These are phyloP conservation scores for Aethina tumida DNA, from an alignment of 1,140 invertebrate species.

Conservation along the genomic window DNA sequence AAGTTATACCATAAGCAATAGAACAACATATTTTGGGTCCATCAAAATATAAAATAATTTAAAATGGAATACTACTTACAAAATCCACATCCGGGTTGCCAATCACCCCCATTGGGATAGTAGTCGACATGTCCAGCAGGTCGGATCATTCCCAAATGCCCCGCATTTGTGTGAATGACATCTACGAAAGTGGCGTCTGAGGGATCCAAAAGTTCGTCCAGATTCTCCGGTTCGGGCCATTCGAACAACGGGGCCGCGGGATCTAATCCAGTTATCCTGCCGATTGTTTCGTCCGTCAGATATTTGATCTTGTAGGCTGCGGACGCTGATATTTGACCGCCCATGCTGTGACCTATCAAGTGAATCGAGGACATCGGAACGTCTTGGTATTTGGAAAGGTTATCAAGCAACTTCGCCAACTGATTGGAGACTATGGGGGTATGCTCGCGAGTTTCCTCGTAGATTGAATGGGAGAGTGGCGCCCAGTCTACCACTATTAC, in stretches of 20 bases:
- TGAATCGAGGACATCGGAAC: constrained; percentile 22
- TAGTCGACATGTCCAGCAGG: constrained; percentile 37
- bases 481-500: constrained; percentile 29
- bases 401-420: constrained; percentile 15
- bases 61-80: constrained; percentile 17
- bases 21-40: constrained; percentile 7
- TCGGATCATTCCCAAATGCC: constrained; percentile 34
- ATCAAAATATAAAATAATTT: background rate
- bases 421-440: constrained; percentile 20
- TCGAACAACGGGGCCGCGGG: constrained; percentile 23
- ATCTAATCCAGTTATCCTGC: constrained; percentile 31
- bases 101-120: constrained; percentile 33
- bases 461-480: constrained; percentile 18
- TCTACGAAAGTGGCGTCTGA: constrained; percentile 40
- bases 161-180: constrained; percentile 40
- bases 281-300: constrained; percentile 13
- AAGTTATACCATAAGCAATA: constrained; percentile 5
- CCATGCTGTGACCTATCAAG: constrained; percentile 33
- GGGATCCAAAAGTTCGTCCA: constrained; percentile 29
- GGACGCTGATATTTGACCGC: constrained; percentile 33
- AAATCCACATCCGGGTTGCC: constrained; percentile 21
- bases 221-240: constrained; percentile 21
- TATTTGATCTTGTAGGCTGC: constrained; percentile 23
- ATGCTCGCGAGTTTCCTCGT: constrained; percentile 22
- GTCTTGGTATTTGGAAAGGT: constrained; percentile 9